Conservation (phyloP, 1,140 invertebrate species). For the Nasonia longicornis region DNA sequence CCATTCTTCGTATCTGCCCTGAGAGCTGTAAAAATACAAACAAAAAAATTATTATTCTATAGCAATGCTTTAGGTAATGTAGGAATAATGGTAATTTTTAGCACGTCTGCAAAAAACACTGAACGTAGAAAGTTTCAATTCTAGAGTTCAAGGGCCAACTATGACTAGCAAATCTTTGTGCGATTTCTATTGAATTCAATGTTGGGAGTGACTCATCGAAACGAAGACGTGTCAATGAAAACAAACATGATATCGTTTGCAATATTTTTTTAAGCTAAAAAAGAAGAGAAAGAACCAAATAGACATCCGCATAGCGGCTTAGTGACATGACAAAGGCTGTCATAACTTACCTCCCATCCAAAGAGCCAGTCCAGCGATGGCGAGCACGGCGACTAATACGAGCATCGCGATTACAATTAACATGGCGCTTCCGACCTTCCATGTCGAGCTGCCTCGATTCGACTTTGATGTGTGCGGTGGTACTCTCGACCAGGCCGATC, state of each 20-base stretch:
- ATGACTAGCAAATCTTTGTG: no score
- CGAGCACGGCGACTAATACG: conserved; percentile 78
- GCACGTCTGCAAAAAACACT: neutral
- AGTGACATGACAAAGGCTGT: no score
- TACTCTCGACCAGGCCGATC: conserved; percentile 63
- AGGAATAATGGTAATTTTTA: neutral
- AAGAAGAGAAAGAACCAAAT: no score
- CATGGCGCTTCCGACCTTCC: conserved; percentile 74
- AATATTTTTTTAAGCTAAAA: no score
- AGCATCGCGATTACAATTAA: conserved; percentile 76
- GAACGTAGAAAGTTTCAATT: no score
- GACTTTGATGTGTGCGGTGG: conserved; percentile 57
- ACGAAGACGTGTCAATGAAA: no score
- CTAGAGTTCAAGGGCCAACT: no score
- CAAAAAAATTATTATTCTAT: neutral
- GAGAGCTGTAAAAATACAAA: conserved; percentile 61
- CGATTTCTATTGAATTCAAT: no score
- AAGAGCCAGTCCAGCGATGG: conserved; percentile 80
- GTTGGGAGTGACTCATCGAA: no score
- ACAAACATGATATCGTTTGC: no score
- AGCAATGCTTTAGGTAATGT: neutral
- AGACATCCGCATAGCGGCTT: no score
- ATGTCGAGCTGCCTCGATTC: conserved; percentile 58
- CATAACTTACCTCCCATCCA: conserved; percentile 79
- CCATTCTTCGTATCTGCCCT: conserved; percentile 67